phyloP scores from a whole-genome alignment of 2,113 vertebrate species.

The Pica pica region DNA sequence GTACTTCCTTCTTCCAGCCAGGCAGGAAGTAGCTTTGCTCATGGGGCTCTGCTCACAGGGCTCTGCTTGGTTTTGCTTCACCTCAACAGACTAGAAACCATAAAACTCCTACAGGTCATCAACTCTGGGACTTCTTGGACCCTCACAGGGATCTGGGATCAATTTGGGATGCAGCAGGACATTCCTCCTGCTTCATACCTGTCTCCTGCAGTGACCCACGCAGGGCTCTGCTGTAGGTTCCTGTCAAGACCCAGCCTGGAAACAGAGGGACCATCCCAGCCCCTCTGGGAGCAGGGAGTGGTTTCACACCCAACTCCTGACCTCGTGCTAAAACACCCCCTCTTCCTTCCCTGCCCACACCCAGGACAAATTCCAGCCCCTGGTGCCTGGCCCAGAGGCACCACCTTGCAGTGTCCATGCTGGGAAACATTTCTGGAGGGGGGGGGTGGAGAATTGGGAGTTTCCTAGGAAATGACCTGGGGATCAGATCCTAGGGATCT shows the following conservation, averaged over 20 bases:
- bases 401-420: not conserved
- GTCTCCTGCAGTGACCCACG: not conserved
- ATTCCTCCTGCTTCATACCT: not conserved
- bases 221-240: not conserved
- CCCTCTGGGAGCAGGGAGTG: not conserved
- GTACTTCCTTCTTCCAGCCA: not conserved
- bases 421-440: not conserved
- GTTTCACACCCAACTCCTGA: fast-evolving
- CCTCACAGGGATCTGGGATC: not conserved
- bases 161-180: not conserved
- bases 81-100: not conserved
- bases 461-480: not conserved
- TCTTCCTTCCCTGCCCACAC: not conserved
- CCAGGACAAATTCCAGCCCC: not conserved
- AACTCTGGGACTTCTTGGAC: not conserved
- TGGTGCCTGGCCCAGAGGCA: not conserved
- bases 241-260: not conserved
- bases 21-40: slow-evolving; percentile 14
- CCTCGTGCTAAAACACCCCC: not conserved
- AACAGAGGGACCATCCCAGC: not conserved
- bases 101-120: not conserved
- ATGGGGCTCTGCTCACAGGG: not conserved
- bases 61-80: not conserved
- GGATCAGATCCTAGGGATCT: not conserved
- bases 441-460: not conserved